Evolutionary conservation across 2,888 invertebrate genomes (phyloP), one percentile per base, ranked within the genome.

Genomic region (Nineta flava): DNA sequence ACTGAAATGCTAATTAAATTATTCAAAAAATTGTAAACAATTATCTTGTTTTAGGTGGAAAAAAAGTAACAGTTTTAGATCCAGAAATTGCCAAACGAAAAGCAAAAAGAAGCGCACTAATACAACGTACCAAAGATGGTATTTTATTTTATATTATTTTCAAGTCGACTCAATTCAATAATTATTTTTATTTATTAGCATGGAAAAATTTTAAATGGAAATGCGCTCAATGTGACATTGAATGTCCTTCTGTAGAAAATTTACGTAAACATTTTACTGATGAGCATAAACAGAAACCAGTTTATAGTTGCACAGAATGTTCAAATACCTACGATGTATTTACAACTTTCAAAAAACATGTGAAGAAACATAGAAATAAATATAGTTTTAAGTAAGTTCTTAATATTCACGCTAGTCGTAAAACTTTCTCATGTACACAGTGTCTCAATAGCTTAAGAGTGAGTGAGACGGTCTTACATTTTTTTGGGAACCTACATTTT

Each of bases 361-460:
- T 80, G 0, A 66, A 73, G 53, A 70, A 74, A 46, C 83, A 82
- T 60, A 71, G 76, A 54, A 73, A 74, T 51, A 71, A 71, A 56
- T 64, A 81, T 21, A 75, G 76, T 68, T 81, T 62, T 53, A 64
- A 63, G 54, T 68, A 67, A 26, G 26, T 26, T 26, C 7, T 26
- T n/a, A n/a, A n/a, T n/a, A n/a, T n/a, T n/a, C n/a, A n/a, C n/a
- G n/a, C n/a, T n/a, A n/a, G n/a, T n/a, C n/a, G n/a, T n/a, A n/a
- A n/a, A n/a, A n/a, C n/a, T n/a, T n/a, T n/a, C n/a, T n/a, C n/a
- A n/a, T n/a, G n/a, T n/a, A n/a, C n/a, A n/a, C n/a, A n/a, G n/a
- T n/a, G n/a, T n/a, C n/a, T n/a, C n/a, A n/a, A n/a, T n/a, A n/a
- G n/a, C n/a, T n/a, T n/a, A n/a, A n/a, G n/a, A n/a, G n/a, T n/a